phyloP scores from a whole-genome alignment of 2,888 invertebrate species.

The Metacarcinus magister region DNA sequence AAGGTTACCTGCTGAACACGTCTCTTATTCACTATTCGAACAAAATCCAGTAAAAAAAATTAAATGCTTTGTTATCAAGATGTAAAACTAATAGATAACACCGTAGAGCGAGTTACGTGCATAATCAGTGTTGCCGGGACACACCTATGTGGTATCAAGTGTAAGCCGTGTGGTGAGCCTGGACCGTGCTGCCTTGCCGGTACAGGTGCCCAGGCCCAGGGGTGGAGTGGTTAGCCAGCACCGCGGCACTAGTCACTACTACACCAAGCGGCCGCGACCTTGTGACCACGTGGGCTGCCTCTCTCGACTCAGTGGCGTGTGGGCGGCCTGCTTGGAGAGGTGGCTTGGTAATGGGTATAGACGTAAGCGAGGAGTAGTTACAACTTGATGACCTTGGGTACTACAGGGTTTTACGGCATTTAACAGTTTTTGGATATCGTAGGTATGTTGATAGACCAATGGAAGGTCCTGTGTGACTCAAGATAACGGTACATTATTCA shows the following conservation, averaged over 20 bases:
- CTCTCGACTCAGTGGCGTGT: neutral
- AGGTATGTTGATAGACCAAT: neutral
- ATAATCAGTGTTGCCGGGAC: neutral
- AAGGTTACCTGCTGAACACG: neutral
- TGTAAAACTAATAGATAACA: neutral
- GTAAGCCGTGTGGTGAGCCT: neutral
- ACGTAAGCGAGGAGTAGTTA: neutral
- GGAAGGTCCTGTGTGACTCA: neutral
- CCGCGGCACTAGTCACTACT: neutral
- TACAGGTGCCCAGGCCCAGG: neutral
- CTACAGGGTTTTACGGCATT: neutral
- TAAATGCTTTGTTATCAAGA: neutral
- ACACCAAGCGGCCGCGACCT: conserved; percentile 42
- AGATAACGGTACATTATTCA: neutral
- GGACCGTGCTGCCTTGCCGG: neutral
- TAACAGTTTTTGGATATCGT: neutral
- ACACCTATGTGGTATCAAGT: too few relatives aligned
- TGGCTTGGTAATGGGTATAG: neutral
- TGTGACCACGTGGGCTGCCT: conserved; percentile 34
- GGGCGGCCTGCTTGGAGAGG: neutral
- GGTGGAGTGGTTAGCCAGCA: neutral
- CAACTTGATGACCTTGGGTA: neutral
- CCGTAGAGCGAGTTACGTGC: neutral
- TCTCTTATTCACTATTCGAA: neutral
- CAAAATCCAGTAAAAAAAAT: neutral